Percentiles rank a stretch among this genome's conserved stretches.
Conservation (phyloP, 2,797 vertebrate species). For the Pyrocephalus nanus region DNA sequence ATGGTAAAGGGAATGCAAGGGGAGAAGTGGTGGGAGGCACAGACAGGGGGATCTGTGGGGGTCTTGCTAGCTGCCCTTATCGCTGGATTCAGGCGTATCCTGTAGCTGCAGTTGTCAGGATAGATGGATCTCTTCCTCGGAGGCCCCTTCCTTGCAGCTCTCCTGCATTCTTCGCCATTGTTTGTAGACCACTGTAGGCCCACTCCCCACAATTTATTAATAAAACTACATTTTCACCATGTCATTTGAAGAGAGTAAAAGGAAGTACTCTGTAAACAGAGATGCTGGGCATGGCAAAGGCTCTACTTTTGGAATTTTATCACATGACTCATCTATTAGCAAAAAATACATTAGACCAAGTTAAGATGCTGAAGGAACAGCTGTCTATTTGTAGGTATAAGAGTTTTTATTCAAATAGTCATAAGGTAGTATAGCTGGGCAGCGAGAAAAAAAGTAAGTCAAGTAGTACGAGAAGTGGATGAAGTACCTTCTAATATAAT, state of each 20-base stretch:
- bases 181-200: too few species aligned
- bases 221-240: neutral
- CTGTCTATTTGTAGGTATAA: neutral
- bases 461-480: neutral
- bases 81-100: too few species aligned
- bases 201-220: too few species aligned
- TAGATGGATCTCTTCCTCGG: too few species aligned
- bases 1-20: too few species aligned
- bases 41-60: too few species aligned
- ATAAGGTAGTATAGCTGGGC: neutral
- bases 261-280: neutral
- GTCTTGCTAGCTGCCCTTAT: too few species aligned
- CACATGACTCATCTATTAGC: neutral
- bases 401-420: neutral
- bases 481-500: neutral
- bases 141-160: too few species aligned
- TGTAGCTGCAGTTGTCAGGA: too few species aligned
- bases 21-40: too few species aligned
- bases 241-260: neutral
- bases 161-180: too few species aligned
- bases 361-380: neutral
- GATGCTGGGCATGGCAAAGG: neutral
- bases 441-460: neutral
- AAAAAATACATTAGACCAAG: neutral
- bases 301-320: neutral